Percentiles rank a stretch among this genome's conserved stretches.
Evolutionary conservation across 2,113 vertebrate genomes (phyloP).

Genomic region (Calyptomena viridis): DNA sequence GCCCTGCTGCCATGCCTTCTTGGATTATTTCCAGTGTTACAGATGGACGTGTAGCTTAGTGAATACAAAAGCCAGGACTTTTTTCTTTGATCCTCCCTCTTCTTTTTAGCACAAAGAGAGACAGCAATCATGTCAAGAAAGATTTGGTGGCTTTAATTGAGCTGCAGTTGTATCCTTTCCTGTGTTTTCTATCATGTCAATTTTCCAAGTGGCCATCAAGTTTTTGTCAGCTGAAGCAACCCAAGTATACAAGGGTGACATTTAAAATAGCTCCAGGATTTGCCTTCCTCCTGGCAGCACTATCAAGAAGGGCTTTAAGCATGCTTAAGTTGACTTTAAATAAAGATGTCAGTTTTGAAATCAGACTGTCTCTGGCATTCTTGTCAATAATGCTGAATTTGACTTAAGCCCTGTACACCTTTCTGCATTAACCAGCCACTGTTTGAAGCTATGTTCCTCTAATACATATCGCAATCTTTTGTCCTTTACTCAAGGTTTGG

Average conservation of each 20-base stretch:
- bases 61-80: background rate
- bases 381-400: constrained; percentile 48
- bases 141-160: constrained; percentile 29
- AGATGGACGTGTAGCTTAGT: background rate
- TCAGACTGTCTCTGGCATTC: background rate
- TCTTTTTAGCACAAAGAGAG: background rate
- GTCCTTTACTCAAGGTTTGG: background rate
- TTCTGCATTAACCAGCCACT: background rate
- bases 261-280: constrained; percentile 58
- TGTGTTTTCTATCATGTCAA: constrained; percentile 62
- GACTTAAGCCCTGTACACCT: constrained; percentile 10
- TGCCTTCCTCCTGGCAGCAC: constrained; percentile 42
- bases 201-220: constrained; percentile 68
- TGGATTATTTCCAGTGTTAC: constrained; percentile 4
- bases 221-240: constrained; percentile 57
- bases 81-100: background rate
- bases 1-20: background rate
- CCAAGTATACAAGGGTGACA: constrained; percentile 54
- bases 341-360: constrained; percentile 59
- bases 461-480: background rate
- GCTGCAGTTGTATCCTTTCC: constrained; percentile 12
- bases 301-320: constrained; percentile 50
- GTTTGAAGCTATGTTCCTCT: background rate
- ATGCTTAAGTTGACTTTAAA: constrained; percentile 54
- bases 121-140: background rate